Evolutionary conservation across 64 coral and sea anemone species (phyloP), one percentile per base, ranked within the genome.

Genomic region (Cladopsammia gracilis): DNA sequence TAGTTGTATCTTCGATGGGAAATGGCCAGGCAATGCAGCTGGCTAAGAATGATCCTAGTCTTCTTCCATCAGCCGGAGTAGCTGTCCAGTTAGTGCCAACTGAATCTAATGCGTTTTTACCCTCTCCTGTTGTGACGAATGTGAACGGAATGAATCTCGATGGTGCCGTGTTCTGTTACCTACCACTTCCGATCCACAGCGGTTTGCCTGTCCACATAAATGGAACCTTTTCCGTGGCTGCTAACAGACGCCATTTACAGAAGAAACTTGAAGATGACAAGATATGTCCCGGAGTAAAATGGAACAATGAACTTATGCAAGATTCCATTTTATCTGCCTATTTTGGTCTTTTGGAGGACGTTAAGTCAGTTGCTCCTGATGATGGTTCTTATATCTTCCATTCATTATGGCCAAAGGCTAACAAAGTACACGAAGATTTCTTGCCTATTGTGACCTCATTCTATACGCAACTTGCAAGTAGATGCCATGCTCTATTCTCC

Each of bases 241-340:
- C 86, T 13, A 94, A 89, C 67, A 74, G 86, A 52, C 92, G 92
- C 13, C 81, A 62, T 16, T 52, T 94, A 34, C 78, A 83, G 22
- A 54, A 83, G 67, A 83, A 72, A 94, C 69, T 72, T 25, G 68
- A 94, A 54, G 92, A 89, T 62, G 92, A 94, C 86, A 94, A 94
- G 65, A 47, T 24, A 48, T 67, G 88, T 4, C 66, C 15, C 83
- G 92, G 77, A 45, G 69, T 61, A 6, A 53, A 83, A 34, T 94
- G 92, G 92, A 94, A 94, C 56, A 71, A 89, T 47, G 20, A 75
- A 6, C 70, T 94, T 3, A 80, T 94, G 48, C 43, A 54, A 83
- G 92, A 94, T 75, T 87, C 92, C 60, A 45, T 94, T 50, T 81
- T 54, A n/a, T 75, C 71, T 75, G 92, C 92, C 23, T 70, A 83